Conservation (phyloP, 2,113 vertebrate genomes). For the human region DNA sequence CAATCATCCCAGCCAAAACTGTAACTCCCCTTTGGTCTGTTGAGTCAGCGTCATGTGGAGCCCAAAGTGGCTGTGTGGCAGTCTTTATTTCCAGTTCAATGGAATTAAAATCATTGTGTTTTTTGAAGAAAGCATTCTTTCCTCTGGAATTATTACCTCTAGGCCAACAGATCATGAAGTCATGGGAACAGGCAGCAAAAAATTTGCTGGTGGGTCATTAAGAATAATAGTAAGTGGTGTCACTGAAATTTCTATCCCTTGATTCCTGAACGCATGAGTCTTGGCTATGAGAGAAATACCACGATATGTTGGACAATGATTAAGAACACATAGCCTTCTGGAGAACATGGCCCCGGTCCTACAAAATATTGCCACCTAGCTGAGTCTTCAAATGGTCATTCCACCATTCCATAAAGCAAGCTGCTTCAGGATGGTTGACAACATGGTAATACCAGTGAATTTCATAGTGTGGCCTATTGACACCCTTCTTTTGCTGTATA, state of each 20-base stretch:
- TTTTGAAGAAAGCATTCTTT: not conserved
- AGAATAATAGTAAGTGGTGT: not conserved
- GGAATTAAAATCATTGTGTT: not conserved
- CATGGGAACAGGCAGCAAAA: not conserved
- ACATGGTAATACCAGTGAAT: not conserved
- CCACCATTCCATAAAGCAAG: not conserved
- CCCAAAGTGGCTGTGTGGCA: too few species aligned
- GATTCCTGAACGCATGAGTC: not conserved
- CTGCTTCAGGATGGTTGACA: not conserved
- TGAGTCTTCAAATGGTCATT: not conserved
- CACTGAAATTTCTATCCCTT: not conserved
- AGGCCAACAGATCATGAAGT: not conserved
- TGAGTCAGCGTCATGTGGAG: too few species aligned
- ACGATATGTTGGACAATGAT: not conserved
- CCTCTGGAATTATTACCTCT: not conserved
- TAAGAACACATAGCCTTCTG: not conserved
- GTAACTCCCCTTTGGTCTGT: not conserved
- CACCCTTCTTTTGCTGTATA: not conserved
- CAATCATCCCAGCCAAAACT: not conserved
- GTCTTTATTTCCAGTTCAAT: not conserved
- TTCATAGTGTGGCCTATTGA: not conserved
- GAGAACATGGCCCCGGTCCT: not conserved
- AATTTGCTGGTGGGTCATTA: not conserved
- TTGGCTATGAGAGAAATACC: not conserved
- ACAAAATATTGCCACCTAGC: not conserved